A percentile compares a stretch with the other conserved stretches of the same genome.
phyloP scores from a whole-genome alignment of 2,113 vertebrate genomes.

The Panthera leo region DNA sequence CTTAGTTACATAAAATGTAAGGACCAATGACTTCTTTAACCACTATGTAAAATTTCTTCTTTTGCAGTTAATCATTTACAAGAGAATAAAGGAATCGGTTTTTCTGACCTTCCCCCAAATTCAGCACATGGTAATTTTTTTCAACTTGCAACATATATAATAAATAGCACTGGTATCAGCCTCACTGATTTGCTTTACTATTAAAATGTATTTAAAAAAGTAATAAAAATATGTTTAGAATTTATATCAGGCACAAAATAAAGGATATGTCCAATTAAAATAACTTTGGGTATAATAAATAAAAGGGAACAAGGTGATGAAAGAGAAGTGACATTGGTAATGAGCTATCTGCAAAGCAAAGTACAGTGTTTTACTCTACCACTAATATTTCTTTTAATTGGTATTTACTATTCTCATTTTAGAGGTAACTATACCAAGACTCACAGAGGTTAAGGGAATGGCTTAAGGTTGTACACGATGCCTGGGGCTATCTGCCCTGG shows the following conservation, averaged over 20 bases:
- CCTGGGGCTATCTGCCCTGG: background rate
- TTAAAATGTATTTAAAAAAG: too few relatives aligned
- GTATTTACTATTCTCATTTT: background rate
- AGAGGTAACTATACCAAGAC: background rate
- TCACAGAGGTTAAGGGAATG: background rate
- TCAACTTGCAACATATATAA: background rate
- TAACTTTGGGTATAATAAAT: background rate
- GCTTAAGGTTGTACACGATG: background rate
- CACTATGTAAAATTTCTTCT: background rate
- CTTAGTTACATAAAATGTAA: background rate
- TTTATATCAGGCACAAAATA: background rate
- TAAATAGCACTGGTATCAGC: background rate
- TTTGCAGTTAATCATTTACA: background rate
- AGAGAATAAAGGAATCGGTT: background rate
- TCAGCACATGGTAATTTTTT: background rate
- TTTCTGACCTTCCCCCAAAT: background rate
- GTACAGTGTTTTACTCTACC: background rate
- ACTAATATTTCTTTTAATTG: background rate
- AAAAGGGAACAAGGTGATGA: background rate
- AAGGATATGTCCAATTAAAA: background rate
- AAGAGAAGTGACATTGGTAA: background rate
- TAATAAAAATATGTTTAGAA: background rate
- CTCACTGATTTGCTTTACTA: background rate
- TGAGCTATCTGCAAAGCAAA: background rate
- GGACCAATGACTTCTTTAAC: background rate